These are phyloP conservation scores for Sinocyclocheilus anshuiensis DNA, from an alignment of 2,113 vertebrate genomes.

Conservation along the genomic window DNA sequence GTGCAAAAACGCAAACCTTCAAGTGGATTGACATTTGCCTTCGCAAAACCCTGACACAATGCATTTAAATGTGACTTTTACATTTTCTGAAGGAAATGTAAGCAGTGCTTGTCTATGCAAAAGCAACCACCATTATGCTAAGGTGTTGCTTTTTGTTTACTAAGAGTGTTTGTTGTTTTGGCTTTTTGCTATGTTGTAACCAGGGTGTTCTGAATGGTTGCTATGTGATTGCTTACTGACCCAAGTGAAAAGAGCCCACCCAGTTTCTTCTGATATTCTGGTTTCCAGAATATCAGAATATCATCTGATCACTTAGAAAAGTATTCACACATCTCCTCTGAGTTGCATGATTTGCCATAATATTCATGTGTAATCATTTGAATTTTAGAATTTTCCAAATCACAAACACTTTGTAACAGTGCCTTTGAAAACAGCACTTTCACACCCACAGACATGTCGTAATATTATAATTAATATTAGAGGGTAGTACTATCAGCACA, in stretches of 20 bases:
- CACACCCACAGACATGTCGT: not conserved
- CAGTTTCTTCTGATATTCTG: not conserved
- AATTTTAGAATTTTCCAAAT: too few species aligned
- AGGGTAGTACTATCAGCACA: not conserved
- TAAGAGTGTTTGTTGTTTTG: not conserved
- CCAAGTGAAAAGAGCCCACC: not conserved
- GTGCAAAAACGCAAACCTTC: not conserved
- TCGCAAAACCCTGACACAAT: not conserved
- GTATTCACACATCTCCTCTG: not conserved
- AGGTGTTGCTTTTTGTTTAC: not conserved
- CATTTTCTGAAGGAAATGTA: not conserved
- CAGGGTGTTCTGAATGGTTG: not conserved
- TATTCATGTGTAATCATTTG: too few species aligned
- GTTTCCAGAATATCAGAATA: not conserved
- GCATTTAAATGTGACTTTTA: not conserved
- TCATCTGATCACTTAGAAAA: not conserved
- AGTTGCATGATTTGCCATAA: not conserved
- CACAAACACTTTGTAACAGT: not conserved
- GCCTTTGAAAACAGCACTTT: not conserved
- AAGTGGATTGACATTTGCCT: not conserved
- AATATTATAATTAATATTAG: not conserved
- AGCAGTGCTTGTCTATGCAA: too few species aligned
- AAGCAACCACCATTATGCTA: not conserved
- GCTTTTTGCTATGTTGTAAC: too few species aligned
- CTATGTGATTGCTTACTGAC: not conserved